Evolutionary conservation across 2,888 invertebrate species (phyloP).

Genomic region (Tachina grossa): DNA sequence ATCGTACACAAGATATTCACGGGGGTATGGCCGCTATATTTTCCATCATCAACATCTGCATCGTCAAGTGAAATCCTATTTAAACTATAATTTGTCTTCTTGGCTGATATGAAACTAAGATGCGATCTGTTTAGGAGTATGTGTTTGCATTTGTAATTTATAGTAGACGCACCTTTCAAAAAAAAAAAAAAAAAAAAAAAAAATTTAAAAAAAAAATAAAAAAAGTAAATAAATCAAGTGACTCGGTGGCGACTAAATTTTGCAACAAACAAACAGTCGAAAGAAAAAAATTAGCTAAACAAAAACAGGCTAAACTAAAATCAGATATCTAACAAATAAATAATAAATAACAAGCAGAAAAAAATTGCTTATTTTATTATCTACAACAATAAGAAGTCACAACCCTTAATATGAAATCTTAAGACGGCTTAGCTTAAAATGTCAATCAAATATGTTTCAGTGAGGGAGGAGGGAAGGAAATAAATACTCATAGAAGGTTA

Average conservation of each 20-base stretch:
- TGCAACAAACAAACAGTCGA: constrained; percentile 2
- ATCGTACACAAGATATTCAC: constrained; percentile 54
- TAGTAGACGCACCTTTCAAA: constrained; percentile 66
- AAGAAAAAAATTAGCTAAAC: constrained; percentile 8
- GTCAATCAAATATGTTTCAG: constrained; percentile 59
- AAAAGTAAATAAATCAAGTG: background rate
- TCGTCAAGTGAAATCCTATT: constrained; percentile 69
- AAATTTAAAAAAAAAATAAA: background rate
- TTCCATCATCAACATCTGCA: constrained; percentile 42
- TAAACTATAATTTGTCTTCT: constrained; percentile 70
- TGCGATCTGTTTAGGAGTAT: constrained; percentile 29
- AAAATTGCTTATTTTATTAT: constrained; percentile 17
- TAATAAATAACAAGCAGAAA: background rate
- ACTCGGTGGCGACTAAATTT: constrained; percentile 45
- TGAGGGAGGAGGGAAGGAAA: background rate
- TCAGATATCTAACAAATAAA: background rate
- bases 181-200: background rate
- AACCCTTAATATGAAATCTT: constrained; percentile 42
- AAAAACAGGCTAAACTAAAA: constrained; percentile 55
- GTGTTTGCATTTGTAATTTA: constrained; percentile 36
- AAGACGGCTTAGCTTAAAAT: constrained; percentile 7
- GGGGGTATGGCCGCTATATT: constrained; percentile 35
- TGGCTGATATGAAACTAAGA: constrained; percentile 51
- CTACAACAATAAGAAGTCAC: constrained; percentile 1
- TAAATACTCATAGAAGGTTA: background rate